Evolutionary conservation across 2,797 vertebrate genomes (phyloP).

Genomic region (Ambastaia sidthimunki): DNA sequence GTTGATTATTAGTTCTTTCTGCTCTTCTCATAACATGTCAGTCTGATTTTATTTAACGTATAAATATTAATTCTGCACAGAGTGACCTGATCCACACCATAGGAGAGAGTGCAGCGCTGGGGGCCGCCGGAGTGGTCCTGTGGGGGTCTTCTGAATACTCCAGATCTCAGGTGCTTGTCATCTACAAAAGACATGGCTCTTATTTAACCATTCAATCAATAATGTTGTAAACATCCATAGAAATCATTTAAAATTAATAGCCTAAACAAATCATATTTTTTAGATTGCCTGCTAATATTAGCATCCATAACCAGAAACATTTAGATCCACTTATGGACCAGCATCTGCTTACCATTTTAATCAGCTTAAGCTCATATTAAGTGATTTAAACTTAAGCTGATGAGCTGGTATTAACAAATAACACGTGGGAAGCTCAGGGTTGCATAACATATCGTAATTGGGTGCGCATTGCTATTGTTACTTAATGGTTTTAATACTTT

Average conservation of each 20-base stretch:
- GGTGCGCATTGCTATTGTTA: no score
- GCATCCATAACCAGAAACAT: slow-evolving; percentile 5
- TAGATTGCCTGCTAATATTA: neutral
- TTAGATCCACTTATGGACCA: slow-evolving; percentile 6
- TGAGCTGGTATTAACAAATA: neutral
- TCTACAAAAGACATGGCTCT: neutral
- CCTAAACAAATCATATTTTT: neutral
- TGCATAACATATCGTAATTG: no score
- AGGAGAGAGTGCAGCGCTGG: slow-evolving; percentile 86
- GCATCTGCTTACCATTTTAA: neutral
- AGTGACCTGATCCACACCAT: slow-evolving; percentile 88
- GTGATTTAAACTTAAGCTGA: neutral
- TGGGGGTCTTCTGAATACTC: slow-evolving; percentile 87
- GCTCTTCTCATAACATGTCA: no score
- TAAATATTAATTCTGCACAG: slow-evolving; percentile 67
- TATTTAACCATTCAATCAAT: neutral
- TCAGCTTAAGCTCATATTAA: neutral
- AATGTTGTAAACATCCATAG: neutral
- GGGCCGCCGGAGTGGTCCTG: slow-evolving; percentile 83
- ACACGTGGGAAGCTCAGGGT: neutral
- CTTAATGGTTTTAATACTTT: no score
- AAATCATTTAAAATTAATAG: neutral
- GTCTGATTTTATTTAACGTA: neutral
- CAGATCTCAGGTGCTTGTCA: slow-evolving; percentile 71
- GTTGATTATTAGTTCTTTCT: no score